These are phyloP conservation scores for Crypturellus undulatus DNA, from an alignment of 2,113 vertebrate species.

Conservation along the genomic window DNA sequence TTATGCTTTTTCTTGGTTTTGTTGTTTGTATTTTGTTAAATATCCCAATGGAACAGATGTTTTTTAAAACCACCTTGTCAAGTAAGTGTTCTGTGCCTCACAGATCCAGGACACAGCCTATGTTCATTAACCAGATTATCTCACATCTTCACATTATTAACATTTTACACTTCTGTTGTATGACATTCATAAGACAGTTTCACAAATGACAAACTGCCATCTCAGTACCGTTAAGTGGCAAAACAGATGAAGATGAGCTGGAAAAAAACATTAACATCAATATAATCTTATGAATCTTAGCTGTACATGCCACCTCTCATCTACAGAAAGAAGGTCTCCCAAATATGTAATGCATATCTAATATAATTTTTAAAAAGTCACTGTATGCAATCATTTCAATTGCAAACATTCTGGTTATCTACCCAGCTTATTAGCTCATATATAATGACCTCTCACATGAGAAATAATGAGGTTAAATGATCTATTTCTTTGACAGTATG, in stretches of 20 bases:
- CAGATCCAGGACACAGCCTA: accelerated
- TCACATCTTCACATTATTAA: not conserved
- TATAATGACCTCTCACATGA: not conserved
- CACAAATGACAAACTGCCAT: not conserved
- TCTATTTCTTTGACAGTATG: not conserved
- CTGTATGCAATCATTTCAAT: not conserved
- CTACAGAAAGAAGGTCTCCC: not conserved
- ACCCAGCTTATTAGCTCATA: not conserved
- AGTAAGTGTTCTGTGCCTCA: not conserved
- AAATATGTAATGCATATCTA: not conserved
- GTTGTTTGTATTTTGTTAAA: not conserved
- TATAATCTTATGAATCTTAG: not conserved
- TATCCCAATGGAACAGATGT: not conserved
- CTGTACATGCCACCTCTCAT: not conserved
- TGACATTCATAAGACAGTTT: not conserved
- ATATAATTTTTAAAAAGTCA: not conserved
- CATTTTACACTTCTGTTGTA: not conserved
- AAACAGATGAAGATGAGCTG: not conserved
- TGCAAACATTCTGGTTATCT: not conserved
- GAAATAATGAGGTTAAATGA: not conserved
- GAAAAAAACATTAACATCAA: not conserved
- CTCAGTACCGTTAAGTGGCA: not conserved
- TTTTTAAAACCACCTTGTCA: not conserved
- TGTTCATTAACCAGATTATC: not conserved
- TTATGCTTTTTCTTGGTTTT: not conserved